Percentiles rank a stretch among this genome's conserved stretches.
phyloP scores from a whole-genome alignment of 2,888 invertebrate species.

The Neuroscelio doddi region DNA sequence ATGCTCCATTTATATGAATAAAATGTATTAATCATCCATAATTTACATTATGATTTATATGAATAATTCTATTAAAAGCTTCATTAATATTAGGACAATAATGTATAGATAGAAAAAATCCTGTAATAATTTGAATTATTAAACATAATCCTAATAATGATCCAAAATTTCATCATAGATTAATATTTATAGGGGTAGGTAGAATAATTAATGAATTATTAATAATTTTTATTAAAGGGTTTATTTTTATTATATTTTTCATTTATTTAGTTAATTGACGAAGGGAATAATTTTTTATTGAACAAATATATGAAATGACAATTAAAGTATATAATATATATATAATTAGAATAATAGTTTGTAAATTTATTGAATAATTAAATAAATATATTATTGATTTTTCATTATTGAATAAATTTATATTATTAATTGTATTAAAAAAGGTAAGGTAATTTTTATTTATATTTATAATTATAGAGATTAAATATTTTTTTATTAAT shows the following conservation, averaged over 20 bases:
- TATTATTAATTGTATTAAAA: slow-evolving; percentile 16
- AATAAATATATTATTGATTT: slow-evolving; percentile 20
- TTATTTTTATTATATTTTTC: slow-evolving; percentile 52
- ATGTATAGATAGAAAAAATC: slow-evolving; percentile 81
- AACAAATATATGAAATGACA: slow-evolving; percentile 76
- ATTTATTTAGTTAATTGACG: slow-evolving; percentile 63
- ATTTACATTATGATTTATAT: slow-evolving; percentile 82
- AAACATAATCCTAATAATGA: slow-evolving; percentile 78
- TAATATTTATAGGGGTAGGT: slow-evolving; percentile 78
- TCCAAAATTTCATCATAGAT: slow-evolving; percentile 80
- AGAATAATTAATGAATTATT: slow-evolving; percentile 76
- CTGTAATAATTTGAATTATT: slow-evolving; percentile 79
- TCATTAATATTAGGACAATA: slow-evolving; percentile 77
- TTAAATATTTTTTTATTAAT: slow-evolving; percentile 58
- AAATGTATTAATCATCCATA: slow-evolving; percentile 80
- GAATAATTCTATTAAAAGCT: slow-evolving; percentile 80
- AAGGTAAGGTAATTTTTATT: slow-evolving; percentile 68
- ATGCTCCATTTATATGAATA: slow-evolving; percentile 82
- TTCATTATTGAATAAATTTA: slow-evolving; percentile 17
- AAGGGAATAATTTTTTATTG: slow-evolving; percentile 74
- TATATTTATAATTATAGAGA: slow-evolving; percentile 38
- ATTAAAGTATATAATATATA: slow-evolving; percentile 77
- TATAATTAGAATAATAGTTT: slow-evolving; percentile 66
- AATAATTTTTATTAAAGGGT: slow-evolving; percentile 74
- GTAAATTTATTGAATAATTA: slow-evolving; percentile 13